These are phyloP conservation scores for Parnassius mnemosyne DNA, from an alignment of 2,888 invertebrate genomes.

Conservation along the genomic window DNA sequence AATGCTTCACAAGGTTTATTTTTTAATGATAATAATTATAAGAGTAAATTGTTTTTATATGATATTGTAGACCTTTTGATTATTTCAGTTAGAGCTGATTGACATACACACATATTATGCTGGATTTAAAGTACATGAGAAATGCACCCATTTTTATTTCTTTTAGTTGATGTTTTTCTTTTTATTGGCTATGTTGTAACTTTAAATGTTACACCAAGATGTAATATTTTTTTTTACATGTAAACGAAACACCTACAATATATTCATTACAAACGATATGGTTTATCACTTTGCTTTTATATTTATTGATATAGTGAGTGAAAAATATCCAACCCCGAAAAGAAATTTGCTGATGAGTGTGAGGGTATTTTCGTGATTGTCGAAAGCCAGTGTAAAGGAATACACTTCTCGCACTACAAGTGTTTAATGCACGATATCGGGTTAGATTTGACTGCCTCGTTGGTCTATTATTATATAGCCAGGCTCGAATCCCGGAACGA, in stretches of 20 bases:
- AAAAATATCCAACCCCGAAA: no score
- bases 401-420: no score
- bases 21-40: slow-evolving; percentile 5
- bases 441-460: no score
- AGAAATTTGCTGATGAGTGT: no score
- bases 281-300: slow-evolving; percentile 9
- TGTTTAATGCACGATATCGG: no score
- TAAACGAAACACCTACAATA: slow-evolving; percentile 21
- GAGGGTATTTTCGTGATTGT: no score
- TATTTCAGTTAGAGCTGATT: background rate
- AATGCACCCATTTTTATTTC: background rate
- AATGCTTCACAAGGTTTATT: slow-evolving; percentile 2
- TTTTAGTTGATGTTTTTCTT: background rate
- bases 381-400: no score
- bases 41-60: background rate
- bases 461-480: no score
- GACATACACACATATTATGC: no score
- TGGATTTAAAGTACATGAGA: background rate
- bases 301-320: no score
- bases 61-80: background rate
- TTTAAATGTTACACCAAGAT: slow-evolving; percentile 9
- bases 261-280: slow-evolving; percentile 20
- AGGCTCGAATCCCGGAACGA: no score
- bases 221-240: slow-evolving; percentile 10
- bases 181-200: background rate